Evolutionary conservation across 1,140 invertebrate species (phyloP).

Genomic region (Acromyrmex echinatior): DNA sequence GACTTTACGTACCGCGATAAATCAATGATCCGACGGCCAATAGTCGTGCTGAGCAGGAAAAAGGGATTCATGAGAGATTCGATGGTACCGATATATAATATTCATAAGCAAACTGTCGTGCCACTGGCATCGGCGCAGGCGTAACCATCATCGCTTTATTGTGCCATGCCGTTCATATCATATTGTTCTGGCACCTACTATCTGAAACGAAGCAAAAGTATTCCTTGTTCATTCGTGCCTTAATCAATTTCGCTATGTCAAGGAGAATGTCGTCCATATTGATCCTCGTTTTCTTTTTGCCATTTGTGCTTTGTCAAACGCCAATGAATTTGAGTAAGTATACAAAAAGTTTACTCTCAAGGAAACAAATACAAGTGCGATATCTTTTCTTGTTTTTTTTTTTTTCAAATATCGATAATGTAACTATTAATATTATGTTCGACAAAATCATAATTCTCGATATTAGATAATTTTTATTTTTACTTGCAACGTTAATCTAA

Average conservation of each 20-base stretch:
- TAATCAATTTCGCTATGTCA: conserved; percentile 69
- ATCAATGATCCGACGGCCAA: conserved; percentile 66
- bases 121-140: conserved; percentile 78
- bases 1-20: conserved; percentile 57
- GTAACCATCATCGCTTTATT: conserved; percentile 72
- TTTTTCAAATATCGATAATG: background rate
- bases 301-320: conserved; percentile 73
- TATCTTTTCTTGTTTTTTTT: background rate
- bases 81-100: conserved; percentile 81
- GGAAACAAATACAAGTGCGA: background rate
- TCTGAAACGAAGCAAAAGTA: conserved; percentile 66
- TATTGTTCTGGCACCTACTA: conserved; percentile 67
- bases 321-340: conserved; percentile 79
- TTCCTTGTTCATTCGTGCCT: conserved; percentile 25
- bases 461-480: background rate
- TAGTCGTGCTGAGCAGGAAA: conserved; percentile 36
- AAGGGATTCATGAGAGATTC: conserved; percentile 77
- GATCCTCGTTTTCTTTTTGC: conserved; percentile 64
- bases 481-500: background rate
- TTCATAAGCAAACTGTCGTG: conserved; percentile 77
- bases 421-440: background rate
- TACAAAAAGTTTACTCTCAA: background rate
- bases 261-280: conserved; percentile 57
- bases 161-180: conserved; percentile 41
- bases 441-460: background rate